These are phyloP conservation scores for Phrynosoma blainvillii DNA, from an alignment of 2,113 vertebrate species.

Conservation along the genomic window DNA sequence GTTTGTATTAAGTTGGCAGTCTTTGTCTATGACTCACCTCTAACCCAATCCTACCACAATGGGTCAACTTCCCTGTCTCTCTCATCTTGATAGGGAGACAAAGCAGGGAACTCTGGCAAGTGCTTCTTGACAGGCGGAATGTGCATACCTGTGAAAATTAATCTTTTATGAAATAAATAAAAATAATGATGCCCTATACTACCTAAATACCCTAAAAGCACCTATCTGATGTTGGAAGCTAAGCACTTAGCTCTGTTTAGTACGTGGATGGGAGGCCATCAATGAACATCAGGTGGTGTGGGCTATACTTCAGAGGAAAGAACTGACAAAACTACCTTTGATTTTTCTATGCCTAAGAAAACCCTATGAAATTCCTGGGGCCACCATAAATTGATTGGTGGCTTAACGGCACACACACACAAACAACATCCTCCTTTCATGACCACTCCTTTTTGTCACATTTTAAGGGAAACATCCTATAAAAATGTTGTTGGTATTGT, in stretches of 20 bases:
- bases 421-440: not conserved
- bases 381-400: no score
- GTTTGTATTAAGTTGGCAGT: not conserved
- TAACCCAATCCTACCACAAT: not conserved
- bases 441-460: no score
- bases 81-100: not conserved
- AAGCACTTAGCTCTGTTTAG: no score
- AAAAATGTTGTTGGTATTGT: no score
- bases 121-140: not conserved
- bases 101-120: not conserved
- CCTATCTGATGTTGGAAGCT: not conserved
- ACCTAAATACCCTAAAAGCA: not conserved
- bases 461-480: no score
- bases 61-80: not conserved
- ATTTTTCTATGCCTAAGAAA: no score
- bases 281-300: no score
- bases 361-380: no score
- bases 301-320: no score
- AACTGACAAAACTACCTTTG: no score
- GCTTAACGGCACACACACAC: not conserved
- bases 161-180: not conserved
- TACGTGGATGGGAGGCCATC: no score
- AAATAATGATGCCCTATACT: not conserved
- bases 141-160: not conserved
- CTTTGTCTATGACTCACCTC: not conserved